phyloP scores from a whole-genome alignment of 2,113 vertebrate genomes.

The Gallinago paraguaiae region DNA sequence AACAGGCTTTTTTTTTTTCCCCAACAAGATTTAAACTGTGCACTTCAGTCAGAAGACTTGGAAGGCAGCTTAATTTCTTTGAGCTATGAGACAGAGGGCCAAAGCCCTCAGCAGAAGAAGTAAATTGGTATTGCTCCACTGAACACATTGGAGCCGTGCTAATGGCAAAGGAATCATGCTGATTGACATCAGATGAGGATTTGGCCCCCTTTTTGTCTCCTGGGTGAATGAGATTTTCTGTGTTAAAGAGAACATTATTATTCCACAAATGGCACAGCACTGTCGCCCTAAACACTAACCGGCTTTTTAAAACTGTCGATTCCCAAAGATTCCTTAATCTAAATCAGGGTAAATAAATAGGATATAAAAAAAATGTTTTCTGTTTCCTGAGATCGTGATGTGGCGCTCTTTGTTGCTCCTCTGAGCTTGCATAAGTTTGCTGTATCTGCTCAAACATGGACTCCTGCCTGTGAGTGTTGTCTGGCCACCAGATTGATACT shows the following conservation, averaged over 20 bases:
- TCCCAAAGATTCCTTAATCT: not conserved
- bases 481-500: not conserved
- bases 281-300: not conserved
- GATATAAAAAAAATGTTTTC: not conserved
- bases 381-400: not conserved
- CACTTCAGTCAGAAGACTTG: slow-evolving; percentile 17
- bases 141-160: slow-evolving; percentile 14
- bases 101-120: slow-evolving; percentile 9
- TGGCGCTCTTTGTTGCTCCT: not conserved
- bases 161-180: slow-evolving; percentile 29
- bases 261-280: not conserved
- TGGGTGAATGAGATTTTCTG: slow-evolving; percentile 29
- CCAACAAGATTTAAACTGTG: not conserved
- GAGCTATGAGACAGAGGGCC: slow-evolving; percentile 21
- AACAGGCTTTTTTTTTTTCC: not conserved
- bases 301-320: not conserved
- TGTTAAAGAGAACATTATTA: not conserved
- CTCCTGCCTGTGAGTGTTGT: not conserved
- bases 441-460: not conserved
- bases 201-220: not conserved
- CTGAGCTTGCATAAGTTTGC: not conserved
- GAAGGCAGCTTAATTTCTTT: slow-evolving; percentile 18
- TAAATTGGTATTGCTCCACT: slow-evolving; percentile 34
- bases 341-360: not conserved
- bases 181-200: slow-evolving; percentile 57